Conservation (phyloP, 2,113 vertebrate species). For the Ammodramus savannarum region DNA sequence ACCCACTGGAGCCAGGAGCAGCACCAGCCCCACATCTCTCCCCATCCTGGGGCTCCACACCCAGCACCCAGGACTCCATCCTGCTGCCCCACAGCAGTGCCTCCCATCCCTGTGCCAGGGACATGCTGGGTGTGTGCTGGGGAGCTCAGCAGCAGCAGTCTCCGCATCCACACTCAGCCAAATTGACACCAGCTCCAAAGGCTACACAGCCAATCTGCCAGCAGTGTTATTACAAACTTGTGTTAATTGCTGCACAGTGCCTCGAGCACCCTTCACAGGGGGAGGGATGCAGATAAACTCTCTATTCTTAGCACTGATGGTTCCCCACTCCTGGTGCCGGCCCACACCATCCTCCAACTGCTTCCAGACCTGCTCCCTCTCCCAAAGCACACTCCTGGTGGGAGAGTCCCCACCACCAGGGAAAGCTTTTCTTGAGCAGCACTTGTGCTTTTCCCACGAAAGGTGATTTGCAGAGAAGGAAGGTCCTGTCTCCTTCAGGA, state of each 20-base stretch:
- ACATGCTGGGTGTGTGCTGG: accelerated
- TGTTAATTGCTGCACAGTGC: background rate
- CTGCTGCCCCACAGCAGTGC: background rate
- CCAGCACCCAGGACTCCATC: background rate
- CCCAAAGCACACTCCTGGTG: background rate
- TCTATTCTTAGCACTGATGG: background rate
- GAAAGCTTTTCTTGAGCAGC: background rate
- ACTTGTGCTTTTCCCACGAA: background rate
- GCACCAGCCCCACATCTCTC: background rate
- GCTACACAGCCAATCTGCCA: accelerated
- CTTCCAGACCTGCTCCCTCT: background rate
- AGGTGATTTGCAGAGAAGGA: background rate
- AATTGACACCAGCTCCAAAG: background rate
- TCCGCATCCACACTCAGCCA: background rate
- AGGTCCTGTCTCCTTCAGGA: background rate
- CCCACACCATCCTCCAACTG: background rate
- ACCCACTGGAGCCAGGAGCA: background rate
- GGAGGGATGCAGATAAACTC: background rate
- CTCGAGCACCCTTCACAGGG: background rate
- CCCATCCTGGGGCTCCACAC: background rate
- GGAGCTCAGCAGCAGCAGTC: background rate
- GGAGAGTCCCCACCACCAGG: accelerated
- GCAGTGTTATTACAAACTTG: background rate
- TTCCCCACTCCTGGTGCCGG: background rate
- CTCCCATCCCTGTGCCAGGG: accelerated